Base-by-base conservation (phyloP, 2,888 invertebrate genomes). In the Neelides folsomi region DNA sequence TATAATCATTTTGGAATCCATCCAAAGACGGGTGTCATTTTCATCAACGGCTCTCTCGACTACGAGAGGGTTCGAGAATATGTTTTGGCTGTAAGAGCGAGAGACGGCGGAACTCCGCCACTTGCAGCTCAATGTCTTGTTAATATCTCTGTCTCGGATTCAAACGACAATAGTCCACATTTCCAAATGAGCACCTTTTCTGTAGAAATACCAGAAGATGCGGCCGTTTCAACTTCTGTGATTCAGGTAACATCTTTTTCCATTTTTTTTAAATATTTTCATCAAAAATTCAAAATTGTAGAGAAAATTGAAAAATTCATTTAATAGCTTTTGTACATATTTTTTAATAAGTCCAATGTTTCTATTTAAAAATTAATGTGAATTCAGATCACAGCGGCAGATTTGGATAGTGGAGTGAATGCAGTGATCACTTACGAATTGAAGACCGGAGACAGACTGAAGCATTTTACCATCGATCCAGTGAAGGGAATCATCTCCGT, bases 61-160 rank as follows among this genome's bases (percentile, higher is more conserved):
- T 90, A 81, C 71, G 94, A 94, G 72, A 78, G 83, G 58, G 82
- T 86, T 0, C 79, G 79, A 58, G 83, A 85, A 67, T 93, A 90
- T 70, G 81, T 85, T 64, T 74, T 94, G 49, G 89, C 89, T 0
- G 82, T 92, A 57, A 85, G 90, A 71, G 93, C 93, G 2, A 77
- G 85, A 18, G 94, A 94, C 71, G 85, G 86, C 0, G 93, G 93
- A 7, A 76, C 78, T 13, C 90, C 90, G 2, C 89, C 94, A 12
- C 76, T 94, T 40, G 87, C 85, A 68, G 88, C 87, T 70, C 82
- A 86, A 59, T 86, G 90, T 4, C 80, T 84, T 15, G 78, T 93
- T 51, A 90, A 90, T 70, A 80, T 94, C 59, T 82, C 87, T 7
- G 78, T 92, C 15, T 72, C 78, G 12, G 92, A 92, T 72, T 81